phyloP scores from a whole-genome alignment of 2,888 invertebrate species.

The Hyalella azteca region DNA sequence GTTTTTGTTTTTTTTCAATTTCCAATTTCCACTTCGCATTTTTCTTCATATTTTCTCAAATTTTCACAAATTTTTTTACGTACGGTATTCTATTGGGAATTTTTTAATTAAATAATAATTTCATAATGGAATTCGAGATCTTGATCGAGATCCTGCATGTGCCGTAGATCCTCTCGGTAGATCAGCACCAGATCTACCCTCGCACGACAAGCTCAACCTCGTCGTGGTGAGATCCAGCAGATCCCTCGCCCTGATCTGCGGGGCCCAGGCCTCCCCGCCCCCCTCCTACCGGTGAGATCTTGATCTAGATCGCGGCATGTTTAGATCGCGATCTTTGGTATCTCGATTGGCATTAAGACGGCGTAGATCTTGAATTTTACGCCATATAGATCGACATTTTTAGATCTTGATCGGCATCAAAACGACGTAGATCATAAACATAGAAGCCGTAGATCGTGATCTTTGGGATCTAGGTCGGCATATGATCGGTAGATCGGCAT shows the following conservation, averaged over 20 bases:
- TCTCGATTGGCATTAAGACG: too few species aligned
- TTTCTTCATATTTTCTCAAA: background rate
- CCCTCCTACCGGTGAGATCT: constrained; percentile 45
- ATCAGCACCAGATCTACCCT: constrained; percentile 29
- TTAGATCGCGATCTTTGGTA: too few species aligned
- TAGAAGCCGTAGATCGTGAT: too few species aligned
- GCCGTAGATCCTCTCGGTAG: constrained; percentile 40
- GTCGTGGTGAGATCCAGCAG: background rate
- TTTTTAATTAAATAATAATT: background rate
- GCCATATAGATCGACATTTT: too few species aligned
- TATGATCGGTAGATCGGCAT: too few species aligned
- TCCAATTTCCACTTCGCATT: background rate
- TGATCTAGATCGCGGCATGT: too few species aligned
- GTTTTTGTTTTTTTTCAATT: background rate
- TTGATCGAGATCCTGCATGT: background rate
- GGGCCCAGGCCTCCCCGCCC: constrained; percentile 47
- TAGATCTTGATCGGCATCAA: too few species aligned
- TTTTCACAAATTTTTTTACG: too few species aligned
- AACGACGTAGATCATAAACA: too few species aligned
- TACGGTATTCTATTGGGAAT: background rate
- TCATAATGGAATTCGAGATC: background rate
- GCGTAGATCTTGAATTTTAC: too few species aligned
- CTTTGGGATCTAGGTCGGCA: too few species aligned
- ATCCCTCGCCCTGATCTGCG: constrained; percentile 38
- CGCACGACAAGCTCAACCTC: constrained; percentile 32